Evolutionary conservation across 2,113 vertebrate species (phyloP).

Genomic region (Cephalophus harveyi): DNA sequence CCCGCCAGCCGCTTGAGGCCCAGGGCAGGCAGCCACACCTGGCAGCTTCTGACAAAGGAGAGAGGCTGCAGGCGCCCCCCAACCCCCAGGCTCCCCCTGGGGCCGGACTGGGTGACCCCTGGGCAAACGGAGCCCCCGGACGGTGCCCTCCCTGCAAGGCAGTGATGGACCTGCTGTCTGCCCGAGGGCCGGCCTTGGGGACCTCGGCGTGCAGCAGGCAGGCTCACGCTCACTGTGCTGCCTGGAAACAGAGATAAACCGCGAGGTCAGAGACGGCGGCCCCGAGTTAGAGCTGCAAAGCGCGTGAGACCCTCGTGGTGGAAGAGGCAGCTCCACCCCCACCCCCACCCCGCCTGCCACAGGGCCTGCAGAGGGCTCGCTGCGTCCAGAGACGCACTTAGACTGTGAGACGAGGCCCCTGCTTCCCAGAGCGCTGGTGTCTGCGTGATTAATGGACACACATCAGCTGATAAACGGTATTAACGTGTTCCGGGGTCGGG

Average conservation of each 20-base stretch:
- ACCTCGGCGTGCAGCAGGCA: neutral
- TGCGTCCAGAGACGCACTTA: conserved; percentile 39
- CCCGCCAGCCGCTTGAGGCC: neutral
- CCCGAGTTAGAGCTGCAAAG: conserved; percentile 35
- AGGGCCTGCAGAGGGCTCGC: neutral
- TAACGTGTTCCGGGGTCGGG: conserved; percentile 70
- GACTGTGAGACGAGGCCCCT: conserved; percentile 66
- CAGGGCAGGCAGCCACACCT: fast-evolving
- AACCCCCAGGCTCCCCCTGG: fast-evolving
- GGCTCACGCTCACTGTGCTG: neutral
- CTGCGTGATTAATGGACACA: conserved; percentile 72
- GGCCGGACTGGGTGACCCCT: neutral
- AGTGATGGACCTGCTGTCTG: neutral
- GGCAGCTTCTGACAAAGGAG: too few relatives aligned
- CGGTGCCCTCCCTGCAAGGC: neutral
- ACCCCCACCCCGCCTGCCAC: neutral
- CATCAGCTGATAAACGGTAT: conserved; percentile 71
- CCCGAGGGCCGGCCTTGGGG: neutral
- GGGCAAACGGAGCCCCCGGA: neutral
- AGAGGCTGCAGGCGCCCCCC: fast-evolving
- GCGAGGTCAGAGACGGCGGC: neutral
- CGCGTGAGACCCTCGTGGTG: neutral
- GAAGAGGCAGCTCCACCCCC: neutral
- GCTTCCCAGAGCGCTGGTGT: conserved; percentile 59
- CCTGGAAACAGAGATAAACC: neutral